phyloP scores from a whole-genome alignment of 1,140 invertebrate species.

The Bicyclus anynana region DNA sequence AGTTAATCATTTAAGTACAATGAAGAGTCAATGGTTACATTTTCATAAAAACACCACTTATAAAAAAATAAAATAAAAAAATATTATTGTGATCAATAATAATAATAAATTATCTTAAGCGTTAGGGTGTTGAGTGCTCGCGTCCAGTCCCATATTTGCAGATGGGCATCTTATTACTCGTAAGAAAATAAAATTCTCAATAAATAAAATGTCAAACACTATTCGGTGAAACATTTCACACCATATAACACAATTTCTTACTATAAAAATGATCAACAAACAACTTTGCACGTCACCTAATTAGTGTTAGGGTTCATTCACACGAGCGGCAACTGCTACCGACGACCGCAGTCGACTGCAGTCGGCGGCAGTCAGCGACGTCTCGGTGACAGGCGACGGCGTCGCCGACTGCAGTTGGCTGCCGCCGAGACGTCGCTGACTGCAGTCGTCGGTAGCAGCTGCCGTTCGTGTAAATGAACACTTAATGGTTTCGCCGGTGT shows the following conservation, averaged over 20 bases:
- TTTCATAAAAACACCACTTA: slow-evolving; percentile 25
- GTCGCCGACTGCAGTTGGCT: no score
- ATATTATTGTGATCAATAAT: slow-evolving; percentile 1
- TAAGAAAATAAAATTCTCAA: slow-evolving; percentile 77
- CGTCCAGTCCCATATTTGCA: slow-evolving; percentile 70
- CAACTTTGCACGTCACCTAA: slow-evolving; percentile 70
- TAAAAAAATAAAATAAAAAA: slow-evolving; percentile 14
- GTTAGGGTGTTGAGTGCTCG: slow-evolving; percentile 27
- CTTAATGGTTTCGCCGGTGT: slow-evolving; percentile 51
- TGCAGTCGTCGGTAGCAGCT: no score
- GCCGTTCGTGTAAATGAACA: no score
- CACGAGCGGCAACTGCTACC: no score
- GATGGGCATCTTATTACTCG: slow-evolving; percentile 67
- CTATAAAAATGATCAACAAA: slow-evolving; percentile 76
- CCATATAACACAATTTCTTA: slow-evolving; percentile 75
- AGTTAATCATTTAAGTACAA: slow-evolving; percentile 36
- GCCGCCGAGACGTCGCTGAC: no score
- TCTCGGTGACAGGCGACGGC: no score
- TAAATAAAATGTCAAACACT: slow-evolving; percentile 76
- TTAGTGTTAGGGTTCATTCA: no score
- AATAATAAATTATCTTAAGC: slow-evolving; percentile 24
- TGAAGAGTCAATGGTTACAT: slow-evolving; percentile 10
- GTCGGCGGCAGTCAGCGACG: no score
- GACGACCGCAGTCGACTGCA: no score
- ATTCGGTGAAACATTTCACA: slow-evolving; percentile 71